These are phyloP conservation scores for Toxostoma redivivum DNA, from an alignment of 2,113 vertebrate species.

Conservation along the genomic window DNA sequence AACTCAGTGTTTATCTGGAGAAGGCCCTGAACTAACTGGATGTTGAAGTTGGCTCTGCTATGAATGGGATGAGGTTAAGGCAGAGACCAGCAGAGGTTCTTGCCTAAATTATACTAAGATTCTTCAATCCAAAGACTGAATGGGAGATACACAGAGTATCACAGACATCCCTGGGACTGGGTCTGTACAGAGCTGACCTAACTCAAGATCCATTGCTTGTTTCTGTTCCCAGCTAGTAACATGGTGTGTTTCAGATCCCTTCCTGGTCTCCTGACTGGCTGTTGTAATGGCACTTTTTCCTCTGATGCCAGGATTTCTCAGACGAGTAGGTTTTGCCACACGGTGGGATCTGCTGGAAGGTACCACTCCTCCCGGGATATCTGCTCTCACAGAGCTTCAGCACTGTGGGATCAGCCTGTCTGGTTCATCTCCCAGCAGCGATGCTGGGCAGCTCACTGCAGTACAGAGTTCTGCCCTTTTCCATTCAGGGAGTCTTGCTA, in stretches of 20 bases:
- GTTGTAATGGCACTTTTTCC: not conserved
- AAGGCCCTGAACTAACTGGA: not conserved
- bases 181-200: not conserved
- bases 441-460: not conserved
- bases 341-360: not conserved
- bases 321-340: not conserved
- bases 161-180: not conserved
- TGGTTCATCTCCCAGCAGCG: not conserved
- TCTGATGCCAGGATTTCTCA: not conserved
- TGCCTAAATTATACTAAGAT: not conserved
- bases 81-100: not conserved
- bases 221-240: not conserved
- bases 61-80: rapidly evolving
- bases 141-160: not conserved
- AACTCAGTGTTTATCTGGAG: not conserved
- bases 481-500: not conserved
- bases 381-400: not conserved
- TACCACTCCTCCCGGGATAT: not conserved
- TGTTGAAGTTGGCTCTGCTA: not conserved
- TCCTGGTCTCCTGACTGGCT: not conserved
- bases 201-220: not conserved
- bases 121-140: not conserved
- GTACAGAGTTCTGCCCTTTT: not conserved
- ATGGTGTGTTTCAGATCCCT: not conserved
- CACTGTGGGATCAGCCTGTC: not conserved